Evolutionary conservation across 2,113 vertebrate genomes (phyloP).

Genomic region (Gambusia affinis): DNA sequence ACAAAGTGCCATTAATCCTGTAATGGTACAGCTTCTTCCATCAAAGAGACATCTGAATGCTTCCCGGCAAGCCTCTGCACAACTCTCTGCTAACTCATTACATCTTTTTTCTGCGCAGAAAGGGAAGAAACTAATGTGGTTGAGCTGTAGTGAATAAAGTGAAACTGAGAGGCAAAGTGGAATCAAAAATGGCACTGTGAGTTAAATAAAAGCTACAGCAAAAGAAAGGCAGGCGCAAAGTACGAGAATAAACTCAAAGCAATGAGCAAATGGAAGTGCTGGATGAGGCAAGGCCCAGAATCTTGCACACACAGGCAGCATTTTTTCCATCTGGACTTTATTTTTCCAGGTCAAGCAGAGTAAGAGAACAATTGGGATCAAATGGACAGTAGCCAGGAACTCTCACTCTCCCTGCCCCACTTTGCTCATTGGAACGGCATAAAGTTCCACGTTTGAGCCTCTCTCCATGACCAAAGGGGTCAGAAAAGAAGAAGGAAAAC

Average conservation of each 20-base stretch:
- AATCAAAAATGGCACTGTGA: conserved; percentile 38
- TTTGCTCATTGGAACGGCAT: conserved; percentile 38
- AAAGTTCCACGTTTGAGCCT: conserved; percentile 65
- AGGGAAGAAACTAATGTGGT: conserved; percentile 45
- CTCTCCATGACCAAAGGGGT: conserved; percentile 43
- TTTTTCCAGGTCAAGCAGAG: conserved; percentile 44
- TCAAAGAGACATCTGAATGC: conserved; percentile 65
- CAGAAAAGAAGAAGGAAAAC: conserved; percentile 56
- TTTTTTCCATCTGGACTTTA: conserved; percentile 66
- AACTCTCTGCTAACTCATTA: conserved; percentile 77
- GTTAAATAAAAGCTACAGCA: conserved; percentile 16
- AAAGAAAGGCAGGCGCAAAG: conserved; percentile 9
- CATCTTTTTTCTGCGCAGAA: conserved; percentile 68
- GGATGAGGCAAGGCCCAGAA: conserved; percentile 33
- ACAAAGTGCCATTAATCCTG: conserved; percentile 69
- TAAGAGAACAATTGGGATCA: conserved; percentile 58
- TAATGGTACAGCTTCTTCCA: conserved; percentile 76
- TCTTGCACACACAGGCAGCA: conserved; percentile 35
- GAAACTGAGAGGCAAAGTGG: conserved; percentile 29
- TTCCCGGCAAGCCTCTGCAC: conserved; percentile 75
- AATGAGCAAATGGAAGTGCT: conserved; percentile 33
- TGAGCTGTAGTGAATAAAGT: conserved; percentile 54
- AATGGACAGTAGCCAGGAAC: conserved; percentile 49
- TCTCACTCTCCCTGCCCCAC: neutral
- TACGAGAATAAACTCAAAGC: conserved; percentile 20